A percentile compares a stretch with the other conserved stretches of the same genome.
These are phyloP conservation scores for Cervus canadensis DNA, from an alignment of 2,113 vertebrate genomes.

Conservation along the genomic window DNA sequence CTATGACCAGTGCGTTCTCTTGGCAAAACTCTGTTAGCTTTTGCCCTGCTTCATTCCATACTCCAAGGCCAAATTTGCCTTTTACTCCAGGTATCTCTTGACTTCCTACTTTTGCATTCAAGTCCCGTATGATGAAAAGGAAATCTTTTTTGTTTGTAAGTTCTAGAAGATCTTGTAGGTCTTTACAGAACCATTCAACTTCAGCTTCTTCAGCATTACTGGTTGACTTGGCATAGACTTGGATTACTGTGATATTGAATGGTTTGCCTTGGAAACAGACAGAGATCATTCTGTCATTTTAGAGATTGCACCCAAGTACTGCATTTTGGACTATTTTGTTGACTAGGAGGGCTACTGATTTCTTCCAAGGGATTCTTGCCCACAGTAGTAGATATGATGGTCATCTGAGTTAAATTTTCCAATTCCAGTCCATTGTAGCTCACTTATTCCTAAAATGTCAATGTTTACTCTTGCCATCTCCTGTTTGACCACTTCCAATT, in stretches of 20 bases:
- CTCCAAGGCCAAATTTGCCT: neutral
- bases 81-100: neutral
- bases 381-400: neutral
- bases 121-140: neutral
- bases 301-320: neutral
- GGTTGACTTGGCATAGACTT: neutral
- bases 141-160: neutral
- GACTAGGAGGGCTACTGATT: neutral
- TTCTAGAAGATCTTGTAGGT: neutral
- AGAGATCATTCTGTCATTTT: neutral
- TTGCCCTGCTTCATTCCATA: neutral
- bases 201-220: neutral
- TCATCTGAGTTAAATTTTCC: neutral
- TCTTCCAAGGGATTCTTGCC: neutral
- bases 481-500: neutral
- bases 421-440: neutral
- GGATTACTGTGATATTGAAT: neutral
- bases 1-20: neutral
- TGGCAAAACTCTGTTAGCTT: neutral
- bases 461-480: neutral
- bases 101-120: neutral
- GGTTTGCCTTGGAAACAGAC: neutral
- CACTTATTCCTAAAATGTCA: neutral
- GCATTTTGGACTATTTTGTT: neutral
- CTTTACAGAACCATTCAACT: neutral